Conservation (phyloP, 2,797 vertebrate species). For the Semotilus atromaculatus region DNA sequence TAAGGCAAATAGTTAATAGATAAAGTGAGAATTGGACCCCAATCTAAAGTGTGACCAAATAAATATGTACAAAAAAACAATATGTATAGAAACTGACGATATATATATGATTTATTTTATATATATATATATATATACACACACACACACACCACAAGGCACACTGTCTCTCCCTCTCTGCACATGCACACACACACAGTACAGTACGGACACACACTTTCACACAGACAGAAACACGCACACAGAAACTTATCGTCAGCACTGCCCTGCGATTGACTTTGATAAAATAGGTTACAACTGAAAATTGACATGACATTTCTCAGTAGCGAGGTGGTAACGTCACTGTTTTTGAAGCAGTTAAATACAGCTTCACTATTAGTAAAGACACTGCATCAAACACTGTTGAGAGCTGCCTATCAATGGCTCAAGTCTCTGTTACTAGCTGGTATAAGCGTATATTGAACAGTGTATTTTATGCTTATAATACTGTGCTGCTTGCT, state of each 20-base stretch:
- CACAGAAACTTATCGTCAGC: background rate
- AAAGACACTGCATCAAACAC: background rate
- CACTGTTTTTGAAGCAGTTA: background rate
- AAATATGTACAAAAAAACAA: background rate
- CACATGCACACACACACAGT: background rate
- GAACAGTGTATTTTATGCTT: background rate
- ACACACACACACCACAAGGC: too few species aligned
- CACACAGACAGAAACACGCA: background rate
- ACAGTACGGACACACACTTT: background rate
- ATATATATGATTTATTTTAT: too few species aligned
- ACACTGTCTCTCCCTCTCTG: background rate
- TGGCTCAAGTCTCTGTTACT: background rate
- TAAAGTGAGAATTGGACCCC: too few species aligned
- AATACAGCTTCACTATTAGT: background rate
- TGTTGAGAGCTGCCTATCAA: background rate
- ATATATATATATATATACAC: too few species aligned
- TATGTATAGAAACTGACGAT: background rate
- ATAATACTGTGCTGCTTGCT: background rate
- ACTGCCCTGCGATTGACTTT: background rate
- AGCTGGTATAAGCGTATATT: background rate
- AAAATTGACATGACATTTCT: background rate
- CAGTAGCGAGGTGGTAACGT: background rate
- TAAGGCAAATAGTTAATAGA: too few species aligned
- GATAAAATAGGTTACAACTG: background rate
- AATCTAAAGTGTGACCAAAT: too few species aligned